phyloP scores from a whole-genome alignment of 2,888 invertebrate genomes.

The Leptinotarsa peninsularis region DNA sequence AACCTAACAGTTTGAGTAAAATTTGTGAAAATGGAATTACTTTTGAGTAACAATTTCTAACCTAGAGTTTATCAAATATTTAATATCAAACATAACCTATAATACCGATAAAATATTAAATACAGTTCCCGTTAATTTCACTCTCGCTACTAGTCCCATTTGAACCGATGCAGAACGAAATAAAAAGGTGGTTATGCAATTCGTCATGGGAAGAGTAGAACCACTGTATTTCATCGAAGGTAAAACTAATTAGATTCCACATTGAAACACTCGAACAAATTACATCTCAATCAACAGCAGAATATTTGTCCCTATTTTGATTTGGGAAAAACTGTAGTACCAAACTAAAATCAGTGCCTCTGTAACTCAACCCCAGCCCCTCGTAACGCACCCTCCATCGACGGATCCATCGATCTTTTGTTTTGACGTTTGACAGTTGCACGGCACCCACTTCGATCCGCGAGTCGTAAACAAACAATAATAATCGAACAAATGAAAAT shows the following conservation, averaged over 20 bases:
- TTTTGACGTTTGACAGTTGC: conserved; percentile 34
- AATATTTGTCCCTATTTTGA: neutral
- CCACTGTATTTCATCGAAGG: neutral
- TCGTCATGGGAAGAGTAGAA: neutral
- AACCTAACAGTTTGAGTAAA: no score
- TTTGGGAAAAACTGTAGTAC: neutral
- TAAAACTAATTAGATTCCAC: neutral
- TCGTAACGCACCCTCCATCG: neutral
- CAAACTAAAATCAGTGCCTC: conserved; percentile 10
- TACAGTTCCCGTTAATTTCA: neutral
- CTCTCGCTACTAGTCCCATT: neutral
- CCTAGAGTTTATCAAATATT: no score
- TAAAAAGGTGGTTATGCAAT: neutral
- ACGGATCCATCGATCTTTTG: neutral
- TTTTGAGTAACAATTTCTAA: no score
- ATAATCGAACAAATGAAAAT: conserved; percentile 33
- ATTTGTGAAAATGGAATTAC: no score
- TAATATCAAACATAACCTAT: no score
- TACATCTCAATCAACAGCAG: neutral
- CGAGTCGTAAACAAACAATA: neutral
- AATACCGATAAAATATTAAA: no score
- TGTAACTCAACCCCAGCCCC: neutral
- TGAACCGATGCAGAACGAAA: neutral
- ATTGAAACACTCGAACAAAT: neutral
- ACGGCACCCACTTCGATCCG: conserved; percentile 13